Evolutionary conservation across 2,888 invertebrate genomes (phyloP), one percentile per base, ranked within the genome.

Genomic region (Catocala nupta): DNA sequence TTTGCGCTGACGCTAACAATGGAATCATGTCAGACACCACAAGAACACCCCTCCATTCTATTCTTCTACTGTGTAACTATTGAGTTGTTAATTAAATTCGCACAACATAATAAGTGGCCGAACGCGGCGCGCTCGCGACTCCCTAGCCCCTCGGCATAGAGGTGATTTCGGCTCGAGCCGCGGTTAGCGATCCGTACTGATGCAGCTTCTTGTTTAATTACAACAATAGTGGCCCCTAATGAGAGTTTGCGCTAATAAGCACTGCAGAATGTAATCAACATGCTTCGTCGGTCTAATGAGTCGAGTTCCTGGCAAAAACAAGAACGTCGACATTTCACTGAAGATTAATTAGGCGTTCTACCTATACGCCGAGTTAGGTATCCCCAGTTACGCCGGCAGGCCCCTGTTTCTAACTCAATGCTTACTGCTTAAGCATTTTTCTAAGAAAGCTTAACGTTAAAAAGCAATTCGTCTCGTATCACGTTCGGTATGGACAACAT

Each of bases 241-340:
- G 93, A 93, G 93, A 92, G 90, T 92, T 92, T 92, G 92, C 91
- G 90, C 90, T 94, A 93, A 93, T 93, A 94, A 93, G 93, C 90
- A 88, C 92, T 90, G 89, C 91, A 93, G 91, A 94, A 93, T 93
- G 93, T 93, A 93, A 93, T 93, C 93, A 93, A 93, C 93, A 90
- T 93, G 90, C 93, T 89, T 91, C 90, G 91, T 84, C 90, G 90
- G 88, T 91, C 93, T 94, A 94, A 93, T 93, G 93, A 94, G 91
- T 89, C 86, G 88, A 90, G 93, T 92, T 93, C 90, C 90, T 89
- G 85, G 91, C 90, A 93, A 93, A 93, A 93, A 93, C 92, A 88
- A 87, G 86, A 77, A 83, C 87, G 88, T 91, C 90, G 88, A 90
- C 92, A 90, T 93, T 93, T 91, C 90, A 90, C 91, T 91, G 86